Percentiles rank a stretch among this genome's conserved stretches.
Evolutionary conservation across 2,888 invertebrate genomes (phyloP).

Genomic region (Tromatobia lineatoria): DNA sequence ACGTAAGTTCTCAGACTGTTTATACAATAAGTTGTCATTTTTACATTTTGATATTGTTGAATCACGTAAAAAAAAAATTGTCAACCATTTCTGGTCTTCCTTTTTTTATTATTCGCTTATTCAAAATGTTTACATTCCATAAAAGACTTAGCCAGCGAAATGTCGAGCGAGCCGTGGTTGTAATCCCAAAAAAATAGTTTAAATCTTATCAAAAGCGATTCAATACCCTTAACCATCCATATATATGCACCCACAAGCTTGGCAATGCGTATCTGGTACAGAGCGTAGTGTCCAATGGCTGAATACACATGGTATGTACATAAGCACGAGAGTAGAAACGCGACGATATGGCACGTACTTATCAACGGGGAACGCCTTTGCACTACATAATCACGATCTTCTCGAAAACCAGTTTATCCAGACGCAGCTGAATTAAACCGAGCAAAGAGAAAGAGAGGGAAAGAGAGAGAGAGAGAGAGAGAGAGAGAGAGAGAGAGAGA

Average conservation of each 20-base stretch:
- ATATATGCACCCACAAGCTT: background rate
- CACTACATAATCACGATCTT: constrained; percentile 36
- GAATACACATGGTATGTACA: background rate
- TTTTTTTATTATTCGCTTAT: background rate
- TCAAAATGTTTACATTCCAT: background rate
- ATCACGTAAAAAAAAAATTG: too few species aligned
- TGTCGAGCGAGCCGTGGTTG: background rate
- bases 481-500: background rate
- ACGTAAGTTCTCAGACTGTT: too few species aligned
- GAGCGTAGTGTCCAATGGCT: constrained; percentile 1
- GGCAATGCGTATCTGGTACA: constrained; percentile 6
- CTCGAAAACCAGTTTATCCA: constrained; percentile 24
- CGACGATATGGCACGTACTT: constrained; percentile 56
- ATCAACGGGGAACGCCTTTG: constrained; percentile 26
- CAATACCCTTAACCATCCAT: background rate
- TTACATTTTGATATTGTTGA: too few species aligned
- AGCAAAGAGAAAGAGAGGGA: constrained; percentile 2
- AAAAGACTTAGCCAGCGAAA: background rate
- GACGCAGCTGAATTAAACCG: constrained; percentile 20
- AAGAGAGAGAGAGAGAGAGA: too few species aligned
- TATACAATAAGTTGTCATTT: too few species aligned
- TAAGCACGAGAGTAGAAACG: background rate
- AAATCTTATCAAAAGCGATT: constrained; percentile 18
- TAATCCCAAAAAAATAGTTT: background rate
- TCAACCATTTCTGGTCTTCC: background rate